Evolutionary conservation across 1,140 invertebrate genomes (phyloP), one percentile per base, ranked within the genome.

Genomic region (Eulimnadia texana): DNA sequence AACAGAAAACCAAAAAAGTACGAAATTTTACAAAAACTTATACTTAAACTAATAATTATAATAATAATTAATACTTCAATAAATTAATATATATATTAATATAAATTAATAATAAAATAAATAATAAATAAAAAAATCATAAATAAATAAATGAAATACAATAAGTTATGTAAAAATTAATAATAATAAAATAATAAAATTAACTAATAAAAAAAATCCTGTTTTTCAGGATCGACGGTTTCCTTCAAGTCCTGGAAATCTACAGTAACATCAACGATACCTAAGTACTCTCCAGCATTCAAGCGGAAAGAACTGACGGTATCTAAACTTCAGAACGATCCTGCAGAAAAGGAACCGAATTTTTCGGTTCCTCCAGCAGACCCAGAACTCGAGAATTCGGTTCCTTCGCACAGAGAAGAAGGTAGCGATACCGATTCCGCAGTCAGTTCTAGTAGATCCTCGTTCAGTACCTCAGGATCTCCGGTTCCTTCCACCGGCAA

Each of bases 231-330:
- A 54, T 53, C 53, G 22, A 47, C 59, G 6, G 33, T 58, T 13
- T 25, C 51, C n/a, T 63, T 53, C 23, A 51, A 61, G 28, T 54
- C 54, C 19, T 64, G 80, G 80, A 78, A 78, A 70, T 73, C 58
- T 27, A 29, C 61, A 11, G 42, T 65, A 19, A 9, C 33, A 6
- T 42, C 33, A 42, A 6, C 33, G 33, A 71, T 86, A 59, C 84
- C 85, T 0, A 88, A 88, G 74, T 89, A 88, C 75, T 88, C 85
- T 1, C 86, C 86, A 25, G 86, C 86, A 1, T 88, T 88, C 68
- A 90, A 89, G 70, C 71, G 85, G 58, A 86, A 86, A 73, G 80
- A 79, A 49, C 72, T 87, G 20, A 78, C 85, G 62, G 78, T 85
- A 2, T 6, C 33, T 9, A 16, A 6, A 42, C 6, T 6, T 42